phyloP scores from a whole-genome alignment of 2,797 vertebrate species.

The Tinamus major region DNA sequence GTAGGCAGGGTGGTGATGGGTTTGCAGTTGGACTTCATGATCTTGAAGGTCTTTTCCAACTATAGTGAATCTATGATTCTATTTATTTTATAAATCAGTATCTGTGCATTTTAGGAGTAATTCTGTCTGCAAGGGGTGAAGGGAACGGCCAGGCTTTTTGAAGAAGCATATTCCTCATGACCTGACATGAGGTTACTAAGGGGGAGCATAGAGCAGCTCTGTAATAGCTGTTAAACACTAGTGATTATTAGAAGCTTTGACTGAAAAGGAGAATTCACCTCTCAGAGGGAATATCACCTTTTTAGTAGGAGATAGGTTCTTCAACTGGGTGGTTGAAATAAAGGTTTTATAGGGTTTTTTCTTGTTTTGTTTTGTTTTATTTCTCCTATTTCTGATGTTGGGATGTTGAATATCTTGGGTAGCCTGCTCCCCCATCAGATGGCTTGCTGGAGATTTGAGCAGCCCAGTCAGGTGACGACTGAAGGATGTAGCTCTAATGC shows the following conservation, averaged over 20 bases:
- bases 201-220: not conserved
- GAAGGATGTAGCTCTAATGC: not conserved
- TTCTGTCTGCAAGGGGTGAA: not conserved
- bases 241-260: not conserved
- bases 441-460: not conserved
- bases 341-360: not conserved
- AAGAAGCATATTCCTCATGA: not conserved
- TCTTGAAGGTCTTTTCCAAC: too few relatives aligned
- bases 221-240: not conserved
- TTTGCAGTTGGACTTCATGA: too few relatives aligned
- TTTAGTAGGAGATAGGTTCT: not conserved
- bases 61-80: too few relatives aligned
- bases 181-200: not conserved
- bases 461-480: not conserved
- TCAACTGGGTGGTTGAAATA: rapidly evolving
- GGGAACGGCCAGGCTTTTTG: not conserved
- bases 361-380: not conserved
- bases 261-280: not conserved
- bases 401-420: not conserved
- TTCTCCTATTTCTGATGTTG: not conserved
- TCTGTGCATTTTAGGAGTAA: rapidly evolving
- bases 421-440: not conserved
- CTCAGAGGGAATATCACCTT: rapidly evolving
- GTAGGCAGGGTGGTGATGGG: too few relatives aligned
- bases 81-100: not conserved